Evolutionary conservation across 2,113 vertebrate genomes (phyloP).

Genomic region (Rhea pennata): DNA sequence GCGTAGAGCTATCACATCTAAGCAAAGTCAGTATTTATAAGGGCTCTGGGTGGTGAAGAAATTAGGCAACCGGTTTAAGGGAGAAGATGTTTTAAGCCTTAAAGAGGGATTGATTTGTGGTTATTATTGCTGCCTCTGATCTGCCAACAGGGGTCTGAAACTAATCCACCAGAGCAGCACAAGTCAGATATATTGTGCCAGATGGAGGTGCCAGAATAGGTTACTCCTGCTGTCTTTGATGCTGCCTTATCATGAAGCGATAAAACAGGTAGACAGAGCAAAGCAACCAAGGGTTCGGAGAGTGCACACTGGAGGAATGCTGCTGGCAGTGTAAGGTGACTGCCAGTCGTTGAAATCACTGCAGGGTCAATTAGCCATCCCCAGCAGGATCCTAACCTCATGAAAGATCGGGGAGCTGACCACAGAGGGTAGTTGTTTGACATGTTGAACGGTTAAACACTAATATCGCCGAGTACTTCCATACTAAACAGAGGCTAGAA

Average conservation of each 20-base stretch:
- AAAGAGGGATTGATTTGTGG: slow-evolving; percentile 68
- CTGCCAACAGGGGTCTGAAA: slow-evolving; percentile 58
- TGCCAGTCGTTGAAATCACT: background rate
- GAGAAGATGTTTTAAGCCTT: slow-evolving; percentile 20
- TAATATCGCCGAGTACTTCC: background rate
- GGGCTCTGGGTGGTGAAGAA: background rate
- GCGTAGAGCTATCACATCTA: background rate
- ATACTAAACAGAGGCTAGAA: background rate
- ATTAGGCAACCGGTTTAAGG: slow-evolving; percentile 2
- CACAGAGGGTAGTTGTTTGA: rapidly evolving
- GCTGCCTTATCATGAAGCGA: background rate
- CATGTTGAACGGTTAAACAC: background rate
- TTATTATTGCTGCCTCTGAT: slow-evolving; percentile 61
- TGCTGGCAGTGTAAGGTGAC: background rate
- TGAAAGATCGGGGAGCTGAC: background rate
- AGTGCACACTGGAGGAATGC: background rate
- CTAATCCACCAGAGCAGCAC: slow-evolving; percentile 42
- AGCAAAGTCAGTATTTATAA: slow-evolving; percentile 31
- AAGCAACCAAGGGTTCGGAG: background rate
- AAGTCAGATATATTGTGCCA: slow-evolving; percentile 44
- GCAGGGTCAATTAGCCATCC: background rate
- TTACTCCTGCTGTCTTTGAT: slow-evolving; percentile 24
- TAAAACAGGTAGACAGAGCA: slow-evolving; percentile 14
- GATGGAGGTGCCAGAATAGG: slow-evolving; percentile 53
- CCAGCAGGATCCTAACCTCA: background rate